Conservation (phyloP, 2,113 vertebrate species). For the Atherinomorus stipes region DNA sequence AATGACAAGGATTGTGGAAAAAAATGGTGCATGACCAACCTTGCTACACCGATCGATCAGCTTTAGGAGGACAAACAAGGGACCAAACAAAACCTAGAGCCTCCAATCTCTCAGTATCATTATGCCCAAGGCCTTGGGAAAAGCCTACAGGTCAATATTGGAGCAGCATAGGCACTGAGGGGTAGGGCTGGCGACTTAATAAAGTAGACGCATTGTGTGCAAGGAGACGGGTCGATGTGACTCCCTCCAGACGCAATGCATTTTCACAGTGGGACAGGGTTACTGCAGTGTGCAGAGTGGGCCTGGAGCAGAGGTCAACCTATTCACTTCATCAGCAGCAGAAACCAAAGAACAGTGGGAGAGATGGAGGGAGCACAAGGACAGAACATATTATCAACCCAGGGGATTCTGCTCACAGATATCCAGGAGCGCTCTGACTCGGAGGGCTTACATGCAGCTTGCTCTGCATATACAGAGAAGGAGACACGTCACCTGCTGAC, state of each 20-base stretch:
- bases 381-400: conserved; percentile 72
- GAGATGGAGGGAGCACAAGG: conserved; percentile 41
- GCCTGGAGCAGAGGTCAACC: conserved; percentile 72
- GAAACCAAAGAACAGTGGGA: conserved; percentile 76
- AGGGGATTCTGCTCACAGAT: conserved; percentile 47
- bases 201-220: conserved; percentile 77
- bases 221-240: conserved; percentile 78
- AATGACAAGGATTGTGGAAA: conserved; percentile 33
- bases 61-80: conserved; percentile 69
- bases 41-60: conserved; percentile 65
- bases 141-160: conserved; percentile 78
- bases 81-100: conserved; percentile 58
- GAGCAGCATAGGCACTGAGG: conserved; percentile 45
- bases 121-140: conserved; percentile 68
- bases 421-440: conserved; percentile 19
- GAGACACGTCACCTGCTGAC: neutral
- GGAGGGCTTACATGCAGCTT: neutral
- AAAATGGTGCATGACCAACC: conserved; percentile 42
- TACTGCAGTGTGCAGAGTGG: conserved; percentile 64
- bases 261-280: conserved; percentile 78
- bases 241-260: conserved; percentile 73
- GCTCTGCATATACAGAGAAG: conserved; percentile 3
- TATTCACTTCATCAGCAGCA: conserved; percentile 73
- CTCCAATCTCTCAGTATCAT: conserved; percentile 67
- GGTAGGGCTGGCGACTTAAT: conserved; percentile 71